Base-by-base conservation (phyloP, 2,113 vertebrate species). In the Tinamus guttatus region DNA sequence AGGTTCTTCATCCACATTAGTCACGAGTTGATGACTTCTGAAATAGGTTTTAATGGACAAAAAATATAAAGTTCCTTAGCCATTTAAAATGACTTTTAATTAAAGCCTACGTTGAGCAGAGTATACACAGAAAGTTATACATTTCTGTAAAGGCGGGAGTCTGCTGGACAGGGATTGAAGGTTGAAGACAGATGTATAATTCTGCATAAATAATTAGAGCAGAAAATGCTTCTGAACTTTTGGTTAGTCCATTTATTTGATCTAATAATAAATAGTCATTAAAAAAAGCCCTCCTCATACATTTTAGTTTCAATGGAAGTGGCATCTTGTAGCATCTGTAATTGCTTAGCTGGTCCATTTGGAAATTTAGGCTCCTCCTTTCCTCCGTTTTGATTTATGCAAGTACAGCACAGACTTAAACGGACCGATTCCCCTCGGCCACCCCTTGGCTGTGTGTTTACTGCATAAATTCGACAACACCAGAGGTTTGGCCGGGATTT, bases 191-290 rank as follows among this genome's bases (percentile, higher is more conserved):
- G 68, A 47, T 17, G 51, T 58, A 30, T 91, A 93, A 84, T 95
- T 88, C 54, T 91, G 41, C 58, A 81, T 56, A 82, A 84, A 94
- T 78, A 96, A 95, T 93, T 93, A 92, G 76, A 63, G 20, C 68
- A 93, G 83, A 93, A 96, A 94, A 90, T 56, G 65, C 62, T 82
- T 79, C 58, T 92, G 59, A 93, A 95, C 78, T 90, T 84, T 90
- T 81, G 71, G 80, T 91, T 95, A 81, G 69, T 86, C 81, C 41
- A 59, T 62, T 0, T 36, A 94, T 90, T 93, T 85, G 24, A 83
- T 87, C 84, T 87, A 93, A 94, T 86, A 76, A 95, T 89, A 96
- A 94, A 79, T 58, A 76, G 62, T 73, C 43, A 7, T 60, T 59
- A 71, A 51, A 80, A 56, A 4, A 8, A 10, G 0, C 2, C 5